These are phyloP conservation scores for Eilema sororculum DNA, from an alignment of 2,888 invertebrate species.

Conservation along the genomic window DNA sequence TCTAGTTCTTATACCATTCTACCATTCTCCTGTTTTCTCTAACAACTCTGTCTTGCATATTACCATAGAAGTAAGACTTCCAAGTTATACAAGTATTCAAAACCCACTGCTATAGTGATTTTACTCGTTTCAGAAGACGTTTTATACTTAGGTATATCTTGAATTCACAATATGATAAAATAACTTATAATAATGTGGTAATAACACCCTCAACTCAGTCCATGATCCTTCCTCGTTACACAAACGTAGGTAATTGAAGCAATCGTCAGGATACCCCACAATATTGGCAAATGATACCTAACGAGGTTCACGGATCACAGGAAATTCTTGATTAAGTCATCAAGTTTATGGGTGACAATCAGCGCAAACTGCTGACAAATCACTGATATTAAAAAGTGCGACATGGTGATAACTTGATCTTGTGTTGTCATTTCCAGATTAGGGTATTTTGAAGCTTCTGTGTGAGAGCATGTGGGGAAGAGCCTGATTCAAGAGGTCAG, in stretches of 20 bases:
- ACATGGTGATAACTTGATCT: neutral
- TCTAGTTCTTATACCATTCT: too few relatives aligned
- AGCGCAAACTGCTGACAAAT: neutral
- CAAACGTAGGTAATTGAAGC: conserved; percentile 24
- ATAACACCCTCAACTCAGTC: neutral
- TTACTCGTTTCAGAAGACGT: too few relatives aligned
- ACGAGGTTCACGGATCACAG: conserved; percentile 44
- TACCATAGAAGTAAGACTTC: too few relatives aligned
- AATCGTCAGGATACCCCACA: conserved; percentile 27
- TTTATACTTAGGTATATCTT: too few relatives aligned
- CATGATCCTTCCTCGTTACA: neutral
- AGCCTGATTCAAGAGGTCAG: too few relatives aligned
- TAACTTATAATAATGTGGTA: too few relatives aligned
- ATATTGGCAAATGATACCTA: conserved; percentile 36
- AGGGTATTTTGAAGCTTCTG: neutral
- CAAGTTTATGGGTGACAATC: conserved; percentile 34
- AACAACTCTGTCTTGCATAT: too few relatives aligned
- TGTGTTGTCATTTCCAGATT: neutral
- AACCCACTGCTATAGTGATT: too few relatives aligned
- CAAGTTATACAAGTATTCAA: too few relatives aligned
- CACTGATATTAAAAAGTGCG: conserved; percentile 5
- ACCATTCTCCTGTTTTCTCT: too few relatives aligned
- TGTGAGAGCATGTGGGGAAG: neutral
- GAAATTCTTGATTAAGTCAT: conserved; percentile 75
- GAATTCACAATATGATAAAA: too few relatives aligned